A percentile compares a stretch with the other conserved stretches of the same genome.
phyloP scores from a whole-genome alignment of 2,797 vertebrate genomes.

The Erethizon dorsatum region DNA sequence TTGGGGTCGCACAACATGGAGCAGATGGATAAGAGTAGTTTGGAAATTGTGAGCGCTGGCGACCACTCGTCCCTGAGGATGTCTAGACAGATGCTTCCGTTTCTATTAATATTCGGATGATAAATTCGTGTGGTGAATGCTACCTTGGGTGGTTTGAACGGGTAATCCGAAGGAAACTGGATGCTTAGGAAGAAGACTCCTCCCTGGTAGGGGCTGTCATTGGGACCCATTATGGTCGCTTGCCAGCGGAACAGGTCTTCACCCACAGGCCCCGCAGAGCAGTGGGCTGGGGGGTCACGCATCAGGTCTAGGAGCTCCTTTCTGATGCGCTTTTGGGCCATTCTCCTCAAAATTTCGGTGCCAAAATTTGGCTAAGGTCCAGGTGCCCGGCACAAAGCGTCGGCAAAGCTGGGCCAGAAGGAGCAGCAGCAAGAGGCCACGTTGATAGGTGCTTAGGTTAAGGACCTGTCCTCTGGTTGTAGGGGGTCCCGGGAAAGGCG shows the following conservation, averaged over 20 bases:
- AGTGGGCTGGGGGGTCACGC: fast-evolving
- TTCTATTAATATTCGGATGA: conserved; percentile 93
- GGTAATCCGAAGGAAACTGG: not conserved
- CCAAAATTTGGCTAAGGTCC: fast-evolving
- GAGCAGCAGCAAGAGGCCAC: fast-evolving
- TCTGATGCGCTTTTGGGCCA: not conserved
- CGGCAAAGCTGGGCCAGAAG: fast-evolving
- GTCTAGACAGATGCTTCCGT: conserved; percentile 90
- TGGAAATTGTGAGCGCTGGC: not conserved
- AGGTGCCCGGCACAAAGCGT: fast-evolving
- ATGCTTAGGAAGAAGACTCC: not conserved
- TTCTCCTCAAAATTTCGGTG: fast-evolving
- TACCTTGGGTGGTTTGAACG: not conserved
- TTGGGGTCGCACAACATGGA: not conserved
- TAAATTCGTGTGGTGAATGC: conserved; percentile 8
- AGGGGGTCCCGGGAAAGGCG: fast-evolving
- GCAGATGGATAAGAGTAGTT: conserved; percentile 27
- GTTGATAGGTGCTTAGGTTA: fast-evolving
- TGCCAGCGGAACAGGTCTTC: conserved; percentile 9
- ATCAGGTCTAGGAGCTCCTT: not conserved
- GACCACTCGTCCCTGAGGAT: not conserved
- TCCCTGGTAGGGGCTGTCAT: not conserved
- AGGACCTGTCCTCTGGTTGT: fast-evolving
- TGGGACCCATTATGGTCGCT: not conserved
- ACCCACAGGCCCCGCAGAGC: not conserved